A percentile compares a stretch with the other conserved stretches of the same genome.
phyloP scores from a whole-genome alignment of 2,888 invertebrate species.

The Diarsia rubi region DNA sequence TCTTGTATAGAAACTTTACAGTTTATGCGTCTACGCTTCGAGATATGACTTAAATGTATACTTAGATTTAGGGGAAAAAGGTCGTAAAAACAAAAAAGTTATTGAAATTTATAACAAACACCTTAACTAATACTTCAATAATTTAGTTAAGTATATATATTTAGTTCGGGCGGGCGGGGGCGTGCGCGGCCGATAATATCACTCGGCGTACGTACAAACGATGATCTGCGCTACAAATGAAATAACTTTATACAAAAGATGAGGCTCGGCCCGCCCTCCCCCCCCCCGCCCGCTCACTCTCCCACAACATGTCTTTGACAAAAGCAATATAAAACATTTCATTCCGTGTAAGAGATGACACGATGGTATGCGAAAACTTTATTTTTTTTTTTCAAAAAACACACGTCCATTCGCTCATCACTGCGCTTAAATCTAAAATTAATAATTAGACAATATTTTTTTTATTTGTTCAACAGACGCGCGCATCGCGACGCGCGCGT shows the following conservation, averaged over 20 bases:
- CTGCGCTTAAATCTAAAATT: constrained; percentile 91
- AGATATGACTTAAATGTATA: constrained; percentile 90
- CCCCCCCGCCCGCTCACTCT: constrained; percentile 69
- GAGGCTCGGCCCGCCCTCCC: constrained; percentile 65
- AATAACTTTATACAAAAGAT: constrained; percentile 86
- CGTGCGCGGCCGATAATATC: constrained; percentile 70
- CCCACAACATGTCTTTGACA: constrained; percentile 82
- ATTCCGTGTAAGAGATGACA: constrained; percentile 90
- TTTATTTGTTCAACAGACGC: constrained; percentile 91
- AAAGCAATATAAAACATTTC: constrained; percentile 90
- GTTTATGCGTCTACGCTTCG: constrained; percentile 89
- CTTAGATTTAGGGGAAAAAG: constrained; percentile 90
- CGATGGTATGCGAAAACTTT: constrained; percentile 89
- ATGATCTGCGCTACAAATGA: constrained; percentile 78
- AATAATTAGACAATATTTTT: constrained; percentile 91
- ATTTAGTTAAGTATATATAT: constrained; percentile 84
- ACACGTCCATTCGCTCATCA: constrained; percentile 90
- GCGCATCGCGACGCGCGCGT: constrained; percentile 88
- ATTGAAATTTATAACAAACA: constrained; percentile 91
- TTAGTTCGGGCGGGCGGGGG: constrained; percentile 71
- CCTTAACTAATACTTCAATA: constrained; percentile 90
- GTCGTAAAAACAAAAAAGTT: constrained; percentile 90
- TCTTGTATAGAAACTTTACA: constrained; percentile 84
- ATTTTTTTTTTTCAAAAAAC: constrained; percentile 88
- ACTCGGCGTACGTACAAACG: constrained; percentile 71